Percentiles rank a stretch among this genome's conserved stretches.
These are phyloP conservation scores for Lasioglossum oenotherae DNA, from an alignment of 2,888 invertebrate genomes.

Conservation along the genomic window DNA sequence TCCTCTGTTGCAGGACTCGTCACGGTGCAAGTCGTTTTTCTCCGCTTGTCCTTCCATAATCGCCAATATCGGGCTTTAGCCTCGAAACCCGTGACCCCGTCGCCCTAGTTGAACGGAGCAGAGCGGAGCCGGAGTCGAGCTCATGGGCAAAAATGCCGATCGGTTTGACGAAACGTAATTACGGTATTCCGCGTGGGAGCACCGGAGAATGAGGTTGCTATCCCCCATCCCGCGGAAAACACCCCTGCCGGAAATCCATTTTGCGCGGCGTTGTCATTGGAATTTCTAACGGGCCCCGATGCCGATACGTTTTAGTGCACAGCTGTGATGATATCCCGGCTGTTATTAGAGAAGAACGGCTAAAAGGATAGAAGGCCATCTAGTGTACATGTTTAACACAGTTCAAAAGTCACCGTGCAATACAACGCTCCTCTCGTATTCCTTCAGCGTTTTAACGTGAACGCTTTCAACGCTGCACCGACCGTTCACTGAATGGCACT, in stretches of 20 bases:
- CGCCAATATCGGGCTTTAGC: constrained; percentile 25
- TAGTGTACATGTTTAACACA: not conserved
- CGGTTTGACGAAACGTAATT: constrained; percentile 59
- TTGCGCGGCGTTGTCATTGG: constrained; percentile 38
- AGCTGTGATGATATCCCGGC: constrained; percentile 15
- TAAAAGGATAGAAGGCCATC: not conserved
- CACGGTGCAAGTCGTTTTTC: constrained; percentile 19
- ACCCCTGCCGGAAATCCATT: constrained; percentile 42
- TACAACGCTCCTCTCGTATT: not conserved
- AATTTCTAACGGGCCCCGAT: constrained; percentile 42
- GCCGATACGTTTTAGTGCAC: constrained; percentile 34
- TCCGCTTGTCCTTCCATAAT: constrained; percentile 14
- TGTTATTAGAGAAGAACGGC: constrained; percentile 13
- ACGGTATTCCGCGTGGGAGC: constrained; percentile 43
- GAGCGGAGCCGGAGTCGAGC: not conserved
- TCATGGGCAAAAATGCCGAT: constrained; percentile 49
- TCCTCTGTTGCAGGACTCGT: not conserved
- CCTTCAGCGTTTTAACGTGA: not conserved
- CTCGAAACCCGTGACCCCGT: not conserved
- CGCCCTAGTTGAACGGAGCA: not conserved
- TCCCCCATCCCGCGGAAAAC: constrained; percentile 24
- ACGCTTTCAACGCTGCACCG: too few species aligned
- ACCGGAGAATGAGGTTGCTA: constrained; percentile 30
- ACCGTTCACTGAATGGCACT: too few species aligned
- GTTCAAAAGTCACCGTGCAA: not conserved